phyloP scores from a whole-genome alignment of 2,113 vertebrate genomes.

The Gopherus flavomarginatus region DNA sequence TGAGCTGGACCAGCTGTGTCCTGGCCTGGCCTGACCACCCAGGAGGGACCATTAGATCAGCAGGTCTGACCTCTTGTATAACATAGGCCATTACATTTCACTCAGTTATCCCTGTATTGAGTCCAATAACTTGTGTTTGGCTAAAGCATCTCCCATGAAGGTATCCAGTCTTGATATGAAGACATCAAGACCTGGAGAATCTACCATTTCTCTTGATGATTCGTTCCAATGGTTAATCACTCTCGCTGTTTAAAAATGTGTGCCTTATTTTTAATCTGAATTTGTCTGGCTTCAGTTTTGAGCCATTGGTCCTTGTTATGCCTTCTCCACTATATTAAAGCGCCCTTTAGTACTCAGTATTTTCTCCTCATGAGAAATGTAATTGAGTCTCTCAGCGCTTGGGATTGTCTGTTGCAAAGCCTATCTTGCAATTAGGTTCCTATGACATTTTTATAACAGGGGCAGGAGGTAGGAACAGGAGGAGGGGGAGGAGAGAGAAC shows the following conservation, averaged over 20 bases:
- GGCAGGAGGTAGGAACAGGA: too few relatives aligned
- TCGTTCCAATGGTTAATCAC: neutral
- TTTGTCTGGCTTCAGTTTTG: neutral
- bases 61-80: neutral
- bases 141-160: constrained; percentile 3
- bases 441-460: too few relatives aligned
- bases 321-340: neutral
- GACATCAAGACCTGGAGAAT: neutral
- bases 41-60: neutral
- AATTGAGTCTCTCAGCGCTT: neutral
- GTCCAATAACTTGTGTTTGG: neutral
- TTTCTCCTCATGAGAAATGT: neutral
- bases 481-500: too few relatives aligned
- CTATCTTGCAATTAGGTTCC: too few relatives aligned
- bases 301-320: neutral
- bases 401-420: too few relatives aligned
- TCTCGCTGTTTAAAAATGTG: neutral
- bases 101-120: neutral
- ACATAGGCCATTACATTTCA: neutral
- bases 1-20: neutral
- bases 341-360: constrained; percentile 4
- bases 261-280: neutral
- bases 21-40: neutral
- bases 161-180: neutral
- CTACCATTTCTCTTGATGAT: neutral